Conservation (phyloP, 2,797 vertebrate species). For the Anas bahamensis region DNA sequence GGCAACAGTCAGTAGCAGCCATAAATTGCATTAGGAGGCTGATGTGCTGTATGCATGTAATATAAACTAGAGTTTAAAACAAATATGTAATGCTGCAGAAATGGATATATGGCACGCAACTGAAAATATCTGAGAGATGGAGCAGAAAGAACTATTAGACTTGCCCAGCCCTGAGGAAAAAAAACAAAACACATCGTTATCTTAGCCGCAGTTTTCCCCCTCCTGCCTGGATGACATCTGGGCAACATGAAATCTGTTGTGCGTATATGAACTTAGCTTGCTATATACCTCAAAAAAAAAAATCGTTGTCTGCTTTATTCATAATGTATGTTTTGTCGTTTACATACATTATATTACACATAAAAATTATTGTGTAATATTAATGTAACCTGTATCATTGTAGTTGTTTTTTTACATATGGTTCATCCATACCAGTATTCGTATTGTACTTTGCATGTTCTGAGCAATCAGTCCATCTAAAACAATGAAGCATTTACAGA, state of each 20-base stretch:
- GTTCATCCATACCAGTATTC: background rate
- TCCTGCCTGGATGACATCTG: background rate
- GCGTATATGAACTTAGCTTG: background rate
- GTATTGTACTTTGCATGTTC: background rate
- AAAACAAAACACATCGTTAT: background rate
- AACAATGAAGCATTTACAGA: background rate
- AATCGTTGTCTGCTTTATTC: background rate
- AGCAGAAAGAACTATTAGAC: background rate
- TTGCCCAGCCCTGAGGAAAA: background rate
- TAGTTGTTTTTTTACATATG: background rate
- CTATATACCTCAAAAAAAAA: background rate
- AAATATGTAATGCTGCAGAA: background rate
- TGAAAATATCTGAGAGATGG: background rate
- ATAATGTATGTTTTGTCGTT: background rate
- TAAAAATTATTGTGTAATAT: too few relatives aligned
- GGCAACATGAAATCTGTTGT: background rate
- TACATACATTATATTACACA: background rate
- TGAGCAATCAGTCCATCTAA: background rate
- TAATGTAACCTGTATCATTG: background rate
- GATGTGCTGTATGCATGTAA: background rate
- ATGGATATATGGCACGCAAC: background rate
- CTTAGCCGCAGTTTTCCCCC: background rate
- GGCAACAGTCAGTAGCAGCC: background rate
- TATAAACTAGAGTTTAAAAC: background rate
- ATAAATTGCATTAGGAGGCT: background rate